phyloP scores from a whole-genome alignment of 2,888 invertebrate species.

The Mesorhabditis belari region DNA sequence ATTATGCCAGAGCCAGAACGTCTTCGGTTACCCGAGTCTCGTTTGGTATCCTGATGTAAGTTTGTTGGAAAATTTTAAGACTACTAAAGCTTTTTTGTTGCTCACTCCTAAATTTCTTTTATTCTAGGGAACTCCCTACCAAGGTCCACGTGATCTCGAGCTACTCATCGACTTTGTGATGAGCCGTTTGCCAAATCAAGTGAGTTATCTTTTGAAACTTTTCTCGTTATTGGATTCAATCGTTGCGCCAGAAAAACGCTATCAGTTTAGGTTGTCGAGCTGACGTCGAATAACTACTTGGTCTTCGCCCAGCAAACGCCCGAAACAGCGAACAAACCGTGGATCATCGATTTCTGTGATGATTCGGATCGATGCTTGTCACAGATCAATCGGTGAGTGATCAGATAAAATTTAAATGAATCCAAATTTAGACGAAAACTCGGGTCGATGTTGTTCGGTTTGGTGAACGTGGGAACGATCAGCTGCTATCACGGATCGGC shows the following conservation, averaged over 20 bases:
- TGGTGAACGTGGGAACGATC: constrained; percentile 60
- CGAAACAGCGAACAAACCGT: constrained; percentile 54
- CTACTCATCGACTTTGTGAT: constrained; percentile 65
- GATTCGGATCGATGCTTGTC: constrained; percentile 26
- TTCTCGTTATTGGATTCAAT: constrained; percentile 16
- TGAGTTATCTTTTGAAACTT: constrained; percentile 56
- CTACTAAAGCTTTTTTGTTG: not conserved
- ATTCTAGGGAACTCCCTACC: constrained; percentile 62
- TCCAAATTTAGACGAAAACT: constrained; percentile 61
- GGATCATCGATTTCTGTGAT: constrained; percentile 61
- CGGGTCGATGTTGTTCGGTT: constrained; percentile 65
- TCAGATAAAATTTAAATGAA: constrained; percentile 6
- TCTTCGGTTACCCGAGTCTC: constrained; percentile 71
- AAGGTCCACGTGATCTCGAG: constrained; percentile 62
- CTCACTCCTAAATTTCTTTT: not conserved
- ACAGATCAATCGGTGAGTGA: constrained; percentile 13
- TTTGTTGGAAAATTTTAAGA: not conserved
- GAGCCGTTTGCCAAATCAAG: constrained; percentile 54
- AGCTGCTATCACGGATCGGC: constrained; percentile 57
- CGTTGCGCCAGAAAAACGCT: not conserved
- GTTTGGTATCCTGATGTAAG: constrained; percentile 65
- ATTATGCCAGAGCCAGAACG: constrained; percentile 70
- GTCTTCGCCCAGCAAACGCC: constrained; percentile 26
- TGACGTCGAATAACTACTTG: constrained; percentile 34
- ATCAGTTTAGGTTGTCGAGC: constrained; percentile 19